Percentiles rank a stretch among this genome's conserved stretches.
Evolutionary conservation across 2,888 invertebrate species (phyloP).

Genomic region (Pterostichus niger): DNA sequence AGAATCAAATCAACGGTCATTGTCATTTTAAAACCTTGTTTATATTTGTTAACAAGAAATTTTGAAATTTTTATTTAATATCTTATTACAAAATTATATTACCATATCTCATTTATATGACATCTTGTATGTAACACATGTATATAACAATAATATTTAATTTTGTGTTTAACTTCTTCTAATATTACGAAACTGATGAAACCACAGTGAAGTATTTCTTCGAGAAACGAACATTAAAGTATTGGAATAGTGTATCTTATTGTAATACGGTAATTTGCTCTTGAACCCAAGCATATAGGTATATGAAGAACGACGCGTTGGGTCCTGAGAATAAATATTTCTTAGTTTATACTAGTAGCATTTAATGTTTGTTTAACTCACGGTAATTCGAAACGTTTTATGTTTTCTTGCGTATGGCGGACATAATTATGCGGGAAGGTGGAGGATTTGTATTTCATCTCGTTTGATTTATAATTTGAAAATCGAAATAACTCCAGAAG

Average conservation of each 20-base stretch:
- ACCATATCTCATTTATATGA: too few species aligned
- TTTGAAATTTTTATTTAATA: too few species aligned
- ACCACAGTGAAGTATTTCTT: too few species aligned
- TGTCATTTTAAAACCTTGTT: too few species aligned
- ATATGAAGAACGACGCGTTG: not conserved
- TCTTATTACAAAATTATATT: too few species aligned
- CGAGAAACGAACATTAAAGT: too few species aligned
- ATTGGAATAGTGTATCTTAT: not conserved
- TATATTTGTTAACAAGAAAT: too few species aligned
- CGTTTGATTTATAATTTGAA: constrained; percentile 58
- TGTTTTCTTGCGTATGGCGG: constrained; percentile 6
- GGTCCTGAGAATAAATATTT: constrained; percentile 4
- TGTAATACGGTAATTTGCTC: constrained; percentile 1
- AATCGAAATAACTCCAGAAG: constrained; percentile 55
- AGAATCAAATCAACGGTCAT: too few species aligned
- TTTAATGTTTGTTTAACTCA: constrained; percentile 7
- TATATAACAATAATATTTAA: too few species aligned
- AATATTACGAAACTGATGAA: too few species aligned
- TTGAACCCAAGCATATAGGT: not conserved
- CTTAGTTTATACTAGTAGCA: not conserved
- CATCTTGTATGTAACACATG: too few species aligned
- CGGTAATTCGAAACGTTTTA: constrained; percentile 14
- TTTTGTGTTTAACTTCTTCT: too few species aligned
- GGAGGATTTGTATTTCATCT: constrained; percentile 29
- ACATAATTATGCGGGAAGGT: constrained; percentile 50